These are phyloP conservation scores for Cephus rjabovi DNA, from an alignment of 2,888 invertebrate species.

Conservation along the genomic window DNA sequence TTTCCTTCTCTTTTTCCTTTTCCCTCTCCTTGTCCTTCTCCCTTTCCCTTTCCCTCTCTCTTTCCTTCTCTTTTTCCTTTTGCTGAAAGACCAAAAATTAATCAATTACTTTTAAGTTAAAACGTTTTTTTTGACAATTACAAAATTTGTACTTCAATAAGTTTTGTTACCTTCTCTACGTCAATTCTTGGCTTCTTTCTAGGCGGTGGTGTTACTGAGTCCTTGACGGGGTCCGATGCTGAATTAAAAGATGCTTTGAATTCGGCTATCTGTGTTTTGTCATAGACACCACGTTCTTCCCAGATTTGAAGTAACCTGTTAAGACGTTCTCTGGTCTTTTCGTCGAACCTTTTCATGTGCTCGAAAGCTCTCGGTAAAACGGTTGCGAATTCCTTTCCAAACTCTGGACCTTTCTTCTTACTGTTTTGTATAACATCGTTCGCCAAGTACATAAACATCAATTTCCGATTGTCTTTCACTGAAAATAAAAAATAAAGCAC, in stretches of 20 bases:
- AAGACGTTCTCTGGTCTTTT: slow-evolving; percentile 85
- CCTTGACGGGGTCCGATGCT: slow-evolving; percentile 42
- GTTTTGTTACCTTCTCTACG: slow-evolving; percentile 47
- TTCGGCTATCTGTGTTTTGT: slow-evolving; percentile 81
- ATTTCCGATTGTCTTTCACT: slow-evolving; percentile 87
- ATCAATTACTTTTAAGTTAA: not conserved
- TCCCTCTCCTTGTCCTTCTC: slow-evolving; percentile 26
- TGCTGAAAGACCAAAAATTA: too few relatives aligned
- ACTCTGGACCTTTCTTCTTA: slow-evolving; percentile 97
- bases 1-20: slow-evolving; percentile 51
- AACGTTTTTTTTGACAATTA: not conserved
- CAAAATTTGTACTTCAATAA: not conserved
- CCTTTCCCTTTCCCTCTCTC: too few relatives aligned
- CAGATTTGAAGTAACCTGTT: slow-evolving; percentile 89
- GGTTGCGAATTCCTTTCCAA: slow-evolving; percentile 86
- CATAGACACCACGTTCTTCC: slow-evolving; percentile 93
- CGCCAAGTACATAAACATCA: slow-evolving; percentile 97
- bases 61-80: slow-evolving; percentile 8
- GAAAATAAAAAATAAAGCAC: slow-evolving; percentile 51
- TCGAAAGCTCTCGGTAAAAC: slow-evolving; percentile 86
- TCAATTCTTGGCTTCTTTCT: slow-evolving; percentile 67
- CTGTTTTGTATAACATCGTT: slow-evolving; percentile 99
- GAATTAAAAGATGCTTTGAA: slow-evolving; percentile 75
- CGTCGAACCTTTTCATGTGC: slow-evolving; percentile 82
- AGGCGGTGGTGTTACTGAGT: slow-evolving; percentile 65